Evolutionary conservation across 1,140 invertebrate species (phyloP).

Genomic region (Agrilus planipennis): DNA sequence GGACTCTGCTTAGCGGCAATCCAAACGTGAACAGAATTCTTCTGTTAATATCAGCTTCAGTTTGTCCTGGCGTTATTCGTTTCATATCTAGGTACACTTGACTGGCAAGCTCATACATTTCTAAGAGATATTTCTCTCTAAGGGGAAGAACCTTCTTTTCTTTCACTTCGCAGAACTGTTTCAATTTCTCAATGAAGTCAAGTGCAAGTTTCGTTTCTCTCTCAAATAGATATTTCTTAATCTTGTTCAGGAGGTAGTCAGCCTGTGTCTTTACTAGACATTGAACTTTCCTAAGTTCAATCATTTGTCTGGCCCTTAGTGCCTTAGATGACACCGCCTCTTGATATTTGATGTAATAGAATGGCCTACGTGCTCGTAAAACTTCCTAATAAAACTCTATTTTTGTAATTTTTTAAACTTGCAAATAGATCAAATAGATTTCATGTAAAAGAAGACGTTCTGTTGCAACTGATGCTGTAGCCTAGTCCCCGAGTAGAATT

Average conservation of each 20-base stretch:
- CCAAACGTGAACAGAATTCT: constrained; percentile 25
- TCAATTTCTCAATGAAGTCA: constrained; percentile 35
- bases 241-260: constrained; percentile 33
- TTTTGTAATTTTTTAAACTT: too few relatives aligned
- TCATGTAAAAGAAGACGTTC: too few relatives aligned
- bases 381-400: constrained; percentile 35
- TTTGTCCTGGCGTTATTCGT: constrained; percentile 20
- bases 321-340: constrained; percentile 37
- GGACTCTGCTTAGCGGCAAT: constrained; percentile 19
- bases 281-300: constrained; percentile 34
- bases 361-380: constrained; percentile 38
- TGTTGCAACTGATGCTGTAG: too few relatives aligned
- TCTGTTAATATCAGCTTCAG: constrained; percentile 17
- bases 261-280: constrained; percentile 34
- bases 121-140: constrained; percentile 20
- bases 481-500: too few relatives aligned
- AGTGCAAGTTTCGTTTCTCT: constrained; percentile 35
- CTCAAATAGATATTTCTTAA: constrained; percentile 34
- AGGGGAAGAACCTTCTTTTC: constrained; percentile 24
- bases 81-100: constrained; percentile 23
- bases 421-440: too few relatives aligned
- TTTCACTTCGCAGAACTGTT: constrained; percentile 23
- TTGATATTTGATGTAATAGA: constrained; percentile 41
- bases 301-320: constrained; percentile 34
- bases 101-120: constrained; percentile 22